phyloP scores from a whole-genome alignment of 2,113 vertebrate species.

The Marcusenius ussheri region DNA sequence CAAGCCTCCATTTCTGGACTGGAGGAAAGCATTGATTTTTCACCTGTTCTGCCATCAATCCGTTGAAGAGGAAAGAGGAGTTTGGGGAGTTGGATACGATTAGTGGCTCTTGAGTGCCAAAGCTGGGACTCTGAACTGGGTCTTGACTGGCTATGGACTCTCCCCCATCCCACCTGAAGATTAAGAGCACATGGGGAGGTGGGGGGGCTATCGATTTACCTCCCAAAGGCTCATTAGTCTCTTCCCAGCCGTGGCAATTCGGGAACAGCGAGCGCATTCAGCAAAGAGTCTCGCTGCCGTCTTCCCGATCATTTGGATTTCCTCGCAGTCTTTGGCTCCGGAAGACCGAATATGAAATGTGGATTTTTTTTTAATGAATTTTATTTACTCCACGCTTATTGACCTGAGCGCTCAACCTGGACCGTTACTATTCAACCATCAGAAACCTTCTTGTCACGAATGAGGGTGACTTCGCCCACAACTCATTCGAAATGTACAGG shows the following conservation, averaged over 20 bases:
- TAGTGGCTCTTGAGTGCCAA: slow-evolving; percentile 54
- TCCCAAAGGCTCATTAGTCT: slow-evolving; percentile 40
- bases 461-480: background rate
- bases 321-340: background rate
- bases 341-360: background rate
- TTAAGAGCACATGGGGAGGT: slow-evolving; percentile 35
- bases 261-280: slow-evolving; percentile 14
- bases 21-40: slow-evolving; percentile 67
- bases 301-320: background rate
- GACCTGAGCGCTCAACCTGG: background rate
- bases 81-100: slow-evolving; percentile 53
- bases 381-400: background rate
- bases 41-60: slow-evolving; percentile 65
- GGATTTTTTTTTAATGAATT: background rate
- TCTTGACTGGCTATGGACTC: slow-evolving; percentile 40
- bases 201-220: slow-evolving; percentile 51
- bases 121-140: slow-evolving; percentile 43
- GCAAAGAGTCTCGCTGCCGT: background rate
- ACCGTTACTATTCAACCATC: background rate
- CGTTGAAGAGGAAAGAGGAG: slow-evolving; percentile 52
- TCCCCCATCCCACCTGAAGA: slow-evolving; percentile 47
- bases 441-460: background rate
- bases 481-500: background rate
- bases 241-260: slow-evolving; percentile 40
- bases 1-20: slow-evolving; percentile 52